phyloP scores from a whole-genome alignment of 1,140 invertebrate species.

The Bactericera cockerelli region DNA sequence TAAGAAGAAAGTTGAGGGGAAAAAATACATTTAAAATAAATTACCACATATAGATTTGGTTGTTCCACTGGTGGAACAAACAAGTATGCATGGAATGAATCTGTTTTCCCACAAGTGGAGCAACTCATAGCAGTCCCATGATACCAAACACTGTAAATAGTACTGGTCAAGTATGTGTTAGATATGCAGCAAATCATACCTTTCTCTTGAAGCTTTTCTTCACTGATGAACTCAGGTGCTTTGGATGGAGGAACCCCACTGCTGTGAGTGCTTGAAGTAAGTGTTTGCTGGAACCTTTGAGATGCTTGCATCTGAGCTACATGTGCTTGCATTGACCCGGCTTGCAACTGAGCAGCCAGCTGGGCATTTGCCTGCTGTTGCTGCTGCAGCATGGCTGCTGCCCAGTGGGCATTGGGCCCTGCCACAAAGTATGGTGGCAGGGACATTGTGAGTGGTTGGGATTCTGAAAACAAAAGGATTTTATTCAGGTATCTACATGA shows the following conservation, averaged over 20 bases:
- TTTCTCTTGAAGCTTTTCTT: slow-evolving; percentile 87
- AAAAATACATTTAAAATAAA: no score
- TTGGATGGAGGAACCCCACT: slow-evolving; percentile 49
- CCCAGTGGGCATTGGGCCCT: slow-evolving; percentile 4
- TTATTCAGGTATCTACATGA: no score
- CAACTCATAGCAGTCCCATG: no score
- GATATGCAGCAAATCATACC: no score
- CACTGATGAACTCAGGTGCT: slow-evolving; percentile 55
- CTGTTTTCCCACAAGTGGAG: no score
- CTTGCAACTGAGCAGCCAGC: slow-evolving; percentile 43
- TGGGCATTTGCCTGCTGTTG: slow-evolving; percentile 32
- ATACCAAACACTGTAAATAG: no score
- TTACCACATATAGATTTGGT: no score
- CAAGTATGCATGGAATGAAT: no score
- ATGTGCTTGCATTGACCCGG: slow-evolving; percentile 30
- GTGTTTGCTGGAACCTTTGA: slow-evolving; percentile 19
- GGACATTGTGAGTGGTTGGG: background rate
- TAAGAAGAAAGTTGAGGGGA: no score
- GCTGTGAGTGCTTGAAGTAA: slow-evolving; percentile 26
- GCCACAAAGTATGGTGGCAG: background rate
- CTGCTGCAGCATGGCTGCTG: slow-evolving; percentile 2
- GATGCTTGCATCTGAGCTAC: slow-evolving; percentile 29
- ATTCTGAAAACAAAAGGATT: no score
- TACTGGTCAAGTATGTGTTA: no score
- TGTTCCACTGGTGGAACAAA: no score